These are phyloP conservation scores for Marcusenius ussheri DNA, from an alignment of 2,113 vertebrate species.

Conservation along the genomic window DNA sequence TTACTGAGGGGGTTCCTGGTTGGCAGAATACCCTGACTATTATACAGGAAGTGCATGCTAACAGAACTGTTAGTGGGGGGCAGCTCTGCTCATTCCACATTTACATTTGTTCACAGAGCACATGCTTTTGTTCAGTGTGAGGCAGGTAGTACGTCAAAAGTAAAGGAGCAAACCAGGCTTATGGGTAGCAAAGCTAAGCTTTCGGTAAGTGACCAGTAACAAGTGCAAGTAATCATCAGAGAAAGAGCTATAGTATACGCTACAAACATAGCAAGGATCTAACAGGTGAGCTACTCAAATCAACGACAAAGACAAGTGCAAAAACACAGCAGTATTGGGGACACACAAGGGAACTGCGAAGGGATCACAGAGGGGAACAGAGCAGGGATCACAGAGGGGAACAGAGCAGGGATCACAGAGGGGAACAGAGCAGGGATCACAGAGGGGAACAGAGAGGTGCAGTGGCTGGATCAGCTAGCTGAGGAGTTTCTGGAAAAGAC, in stretches of 20 bases:
- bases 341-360: background rate
- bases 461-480: background rate
- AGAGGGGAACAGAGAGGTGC: background rate
- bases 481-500: background rate
- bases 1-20: background rate
- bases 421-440: too few species aligned
- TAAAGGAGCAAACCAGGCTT: background rate
- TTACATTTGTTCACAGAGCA: background rate
- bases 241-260: background rate
- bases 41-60: background rate
- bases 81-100: background rate
- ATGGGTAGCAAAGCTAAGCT: background rate
- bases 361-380: background rate
- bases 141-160: background rate
- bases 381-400: background rate
- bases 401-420: too few species aligned
- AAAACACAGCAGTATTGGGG: background rate
- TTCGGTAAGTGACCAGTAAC: too few species aligned
- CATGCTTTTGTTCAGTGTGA: background rate
- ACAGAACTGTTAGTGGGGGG: conserved; percentile 11
- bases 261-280: background rate
- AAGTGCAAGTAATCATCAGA: background rate
- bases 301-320: background rate
- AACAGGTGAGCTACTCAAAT: background rate
- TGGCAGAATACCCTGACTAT: background rate